A percentile compares a stretch with the other conserved stretches of the same genome.
phyloP scores from a whole-genome alignment of 2,888 invertebrate genomes.

The Nymphalis c-album region DNA sequence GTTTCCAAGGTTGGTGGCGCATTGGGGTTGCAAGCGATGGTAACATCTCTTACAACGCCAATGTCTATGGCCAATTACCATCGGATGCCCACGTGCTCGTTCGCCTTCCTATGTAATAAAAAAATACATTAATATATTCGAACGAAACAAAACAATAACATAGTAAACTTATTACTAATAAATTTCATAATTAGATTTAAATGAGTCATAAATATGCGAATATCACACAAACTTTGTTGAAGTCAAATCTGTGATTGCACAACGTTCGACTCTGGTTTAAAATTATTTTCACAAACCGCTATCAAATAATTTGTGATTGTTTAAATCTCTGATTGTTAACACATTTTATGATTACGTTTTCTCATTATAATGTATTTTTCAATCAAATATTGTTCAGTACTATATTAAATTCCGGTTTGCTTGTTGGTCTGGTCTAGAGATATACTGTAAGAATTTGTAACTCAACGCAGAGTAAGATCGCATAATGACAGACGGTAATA shows the following conservation, averaged over 20 bases:
- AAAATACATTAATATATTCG: too few relatives aligned
- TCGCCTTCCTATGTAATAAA: too few relatives aligned
- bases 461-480: too few relatives aligned
- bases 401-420: not conserved
- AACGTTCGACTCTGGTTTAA: not conserved
- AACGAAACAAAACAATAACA: too few relatives aligned
- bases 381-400: not conserved
- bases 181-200: slow-evolving; percentile 2
- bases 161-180: not conserved
- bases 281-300: not conserved
- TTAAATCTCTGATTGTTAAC: slow-evolving; percentile 13
- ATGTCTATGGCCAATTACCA: too few relatives aligned
- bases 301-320: slow-evolving; percentile 16
- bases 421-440: not conserved
- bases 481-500: too few relatives aligned
- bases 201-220: slow-evolving; percentile 3
- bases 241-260: not conserved
- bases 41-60: too few relatives aligned
- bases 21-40: too few relatives aligned
- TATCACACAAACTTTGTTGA: not conserved
- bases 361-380: not conserved
- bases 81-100: too few relatives aligned
- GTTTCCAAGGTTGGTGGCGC: too few relatives aligned
- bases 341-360: not conserved
- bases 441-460: not conserved